phyloP scores from a whole-genome alignment of 2,888 invertebrate genomes.

The Drosophila infuscata region DNA sequence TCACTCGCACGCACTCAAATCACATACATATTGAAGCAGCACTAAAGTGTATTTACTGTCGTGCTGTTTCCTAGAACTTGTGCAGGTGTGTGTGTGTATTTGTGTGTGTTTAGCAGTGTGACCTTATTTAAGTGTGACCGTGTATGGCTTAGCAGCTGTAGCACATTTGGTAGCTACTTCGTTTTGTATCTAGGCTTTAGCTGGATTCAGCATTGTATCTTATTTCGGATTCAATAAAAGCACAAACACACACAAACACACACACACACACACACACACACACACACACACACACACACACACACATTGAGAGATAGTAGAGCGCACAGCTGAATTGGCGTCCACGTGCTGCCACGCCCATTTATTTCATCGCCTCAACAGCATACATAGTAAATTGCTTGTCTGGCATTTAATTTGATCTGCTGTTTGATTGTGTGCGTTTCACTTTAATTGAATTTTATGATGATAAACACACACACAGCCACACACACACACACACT shows the following conservation, averaged over 20 bases:
- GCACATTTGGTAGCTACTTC: slow-evolving; percentile 17
- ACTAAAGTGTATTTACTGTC: slow-evolving; percentile 49
- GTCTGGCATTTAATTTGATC: slow-evolving; percentile 81
- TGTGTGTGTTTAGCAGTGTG: slow-evolving; percentile 9
- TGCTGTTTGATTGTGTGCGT: slow-evolving; percentile 80
- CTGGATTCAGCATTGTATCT: slow-evolving; percentile 51
- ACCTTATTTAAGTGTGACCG: slow-evolving; percentile 47
- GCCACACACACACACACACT: slow-evolving; percentile 5
- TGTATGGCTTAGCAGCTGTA: slow-evolving; percentile 12
- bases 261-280: slow-evolving; percentile 13
- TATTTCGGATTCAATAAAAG: slow-evolving; percentile 61
- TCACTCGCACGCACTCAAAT: slow-evolving; percentile 10
- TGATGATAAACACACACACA: slow-evolving; percentile 65
- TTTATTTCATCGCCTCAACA: slow-evolving; percentile 37
- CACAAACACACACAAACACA: slow-evolving; percentile 21
- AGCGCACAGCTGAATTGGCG: slow-evolving; percentile 15
- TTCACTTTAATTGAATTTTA: slow-evolving; percentile 80
- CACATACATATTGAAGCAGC: slow-evolving; percentile 31
- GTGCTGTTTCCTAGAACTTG: slow-evolving; percentile 14
- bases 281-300: slow-evolving; percentile 10
- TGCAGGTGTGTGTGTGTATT: slow-evolving; percentile 30
- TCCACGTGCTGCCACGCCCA: slow-evolving; percentile 62
- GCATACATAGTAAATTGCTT: slow-evolving; percentile 74
- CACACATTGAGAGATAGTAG: slow-evolving; percentile 6
- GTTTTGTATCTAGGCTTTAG: slow-evolving; percentile 32